Evolutionary conservation across 2,113 vertebrate genomes (phyloP), one percentile per base, ranked within the genome.

Genomic region (Sinocyclocheilus grahami): DNA sequence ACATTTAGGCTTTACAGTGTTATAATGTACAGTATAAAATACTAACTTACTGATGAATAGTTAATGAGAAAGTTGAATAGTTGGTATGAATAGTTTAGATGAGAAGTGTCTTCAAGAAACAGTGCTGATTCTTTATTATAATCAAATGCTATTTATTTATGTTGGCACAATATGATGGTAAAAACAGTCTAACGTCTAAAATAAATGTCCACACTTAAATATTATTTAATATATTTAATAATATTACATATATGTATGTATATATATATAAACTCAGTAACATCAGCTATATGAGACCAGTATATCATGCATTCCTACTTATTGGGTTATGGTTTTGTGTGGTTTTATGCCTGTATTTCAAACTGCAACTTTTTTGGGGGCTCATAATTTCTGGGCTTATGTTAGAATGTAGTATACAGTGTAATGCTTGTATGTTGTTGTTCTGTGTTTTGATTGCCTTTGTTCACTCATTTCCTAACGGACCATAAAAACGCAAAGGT

Each of bases 401-500:
- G 20, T 33, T 30, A 30, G 63, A 20, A 20, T 30, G 13, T 18
- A 18, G 30, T 46, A 24, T 77, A 24, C 75, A 18, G n/a, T 77
- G 37, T 22, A 24, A 75, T 78, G 48, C 48, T 7, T 77, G 75
- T 18, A 18, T 53, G 27, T 33, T 27, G 78, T n/a, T 48, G 39
- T 4, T 20, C 8, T 24, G 2, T 79, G 42, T 51, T 76, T 2
- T 76, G 74, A 51, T 33, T 58, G 53, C 16, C 55, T 60, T 62
- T 79, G 20, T 42, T 81, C 37, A 10, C 24, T 39, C 12, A 74
- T 42, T 72, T 74, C 81, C 24, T 53, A 37, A 10, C 20, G 33
- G 67, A 39, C 30, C 33, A n/a, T 83, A 58, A 60, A 74, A n/a
- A 30, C 30, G 42, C 81, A 83, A 74, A 74, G 67, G 67, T 83